phyloP scores from a whole-genome alignment of 2,797 vertebrate species.

The Eulemur mongoz region DNA sequence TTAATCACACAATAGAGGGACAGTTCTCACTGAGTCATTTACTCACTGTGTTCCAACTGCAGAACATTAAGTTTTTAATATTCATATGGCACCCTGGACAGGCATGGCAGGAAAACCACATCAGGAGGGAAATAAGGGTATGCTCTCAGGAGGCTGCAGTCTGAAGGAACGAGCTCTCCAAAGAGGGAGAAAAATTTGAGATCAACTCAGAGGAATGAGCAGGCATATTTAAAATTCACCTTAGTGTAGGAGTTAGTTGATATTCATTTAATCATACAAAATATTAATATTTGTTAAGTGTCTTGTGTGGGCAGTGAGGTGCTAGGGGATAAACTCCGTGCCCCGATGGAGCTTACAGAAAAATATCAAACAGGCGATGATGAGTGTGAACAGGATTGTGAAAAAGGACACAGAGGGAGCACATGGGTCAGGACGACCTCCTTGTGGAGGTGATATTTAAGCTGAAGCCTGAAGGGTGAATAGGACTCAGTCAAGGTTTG shows the following conservation, averaged over 20 bases:
- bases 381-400: not conserved
- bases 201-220: not conserved
- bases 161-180: not conserved
- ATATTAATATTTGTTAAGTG: not conserved
- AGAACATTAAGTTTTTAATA: slow-evolving; percentile 7
- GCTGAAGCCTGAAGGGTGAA: not conserved
- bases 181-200: not conserved
- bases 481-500: not conserved
- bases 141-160: not conserved
- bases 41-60: not conserved
- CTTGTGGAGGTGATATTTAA: not conserved
- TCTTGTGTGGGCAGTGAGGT: not conserved
- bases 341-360: not conserved
- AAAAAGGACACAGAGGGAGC: not conserved
- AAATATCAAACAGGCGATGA: not conserved
- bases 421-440: not conserved
- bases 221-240: not conserved
- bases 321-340: not conserved
- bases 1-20: slow-evolving; percentile 78
- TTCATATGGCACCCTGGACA: not conserved
- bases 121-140: not conserved
- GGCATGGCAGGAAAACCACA: not conserved
- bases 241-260: not conserved
- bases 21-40: slow-evolving; percentile 37
- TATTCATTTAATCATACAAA: not conserved